A percentile compares a stretch with the other conserved stretches of the same genome.
phyloP scores from a whole-genome alignment of 1,140 invertebrate genomes.

The Temnothorax curvispinosus region DNA sequence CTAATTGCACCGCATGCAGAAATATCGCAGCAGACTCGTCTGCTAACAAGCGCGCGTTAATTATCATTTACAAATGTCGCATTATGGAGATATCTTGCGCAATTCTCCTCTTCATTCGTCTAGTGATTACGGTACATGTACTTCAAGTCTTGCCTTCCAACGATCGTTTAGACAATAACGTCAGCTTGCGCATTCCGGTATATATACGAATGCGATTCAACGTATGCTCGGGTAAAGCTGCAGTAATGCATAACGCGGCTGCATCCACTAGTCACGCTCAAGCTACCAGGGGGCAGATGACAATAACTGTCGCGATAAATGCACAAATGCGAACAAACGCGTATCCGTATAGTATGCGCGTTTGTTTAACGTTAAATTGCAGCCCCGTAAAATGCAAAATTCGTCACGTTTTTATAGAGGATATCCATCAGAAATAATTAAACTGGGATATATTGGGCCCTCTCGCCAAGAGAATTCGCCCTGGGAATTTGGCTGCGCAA shows the following conservation, averaged over 20 bases:
- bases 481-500: constrained; percentile 16
- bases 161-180: constrained; percentile 38
- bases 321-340: not conserved
- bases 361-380: constrained; percentile 24
- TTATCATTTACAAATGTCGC: constrained; percentile 13
- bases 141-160: constrained; percentile 20
- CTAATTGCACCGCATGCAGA: not conserved
- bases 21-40: not conserved
- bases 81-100: not conserved
- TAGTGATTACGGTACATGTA: constrained; percentile 2
- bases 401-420: not conserved
- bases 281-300: not conserved
- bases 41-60: not conserved
- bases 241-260: constrained; percentile 25
- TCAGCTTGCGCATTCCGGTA: constrained; percentile 32
- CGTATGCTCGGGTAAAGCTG: constrained; percentile 19
- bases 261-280: constrained; percentile 38
- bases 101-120: constrained; percentile 21
- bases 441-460: not conserved
- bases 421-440: constrained; percentile 49
- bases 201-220: constrained; percentile 24
- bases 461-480: constrained; percentile 10
- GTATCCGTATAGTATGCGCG: too few species aligned
- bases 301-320: constrained; percentile 13
- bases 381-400: not conserved